Evolutionary conservation across 2,888 invertebrate genomes (phyloP).

Genomic region (Pterostichus madidus): DNA sequence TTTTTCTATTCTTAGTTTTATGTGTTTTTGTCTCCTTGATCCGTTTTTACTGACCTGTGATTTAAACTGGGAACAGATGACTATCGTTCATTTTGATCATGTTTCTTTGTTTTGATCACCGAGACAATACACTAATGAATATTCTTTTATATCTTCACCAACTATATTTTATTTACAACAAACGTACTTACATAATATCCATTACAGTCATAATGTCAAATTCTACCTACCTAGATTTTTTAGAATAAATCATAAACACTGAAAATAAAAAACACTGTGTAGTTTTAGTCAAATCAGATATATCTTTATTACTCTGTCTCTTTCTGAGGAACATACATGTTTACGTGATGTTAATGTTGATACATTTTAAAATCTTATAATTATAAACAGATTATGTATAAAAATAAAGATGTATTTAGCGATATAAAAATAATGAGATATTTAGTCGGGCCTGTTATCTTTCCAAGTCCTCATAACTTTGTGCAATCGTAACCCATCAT

Average conservation of each 20-base stretch:
- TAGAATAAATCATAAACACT: constrained; percentile 47
- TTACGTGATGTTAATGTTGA: constrained; percentile 62
- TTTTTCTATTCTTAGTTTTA: constrained; percentile 31
- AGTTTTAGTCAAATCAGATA: constrained; percentile 57
- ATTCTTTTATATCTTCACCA: constrained; percentile 23
- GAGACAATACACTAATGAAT: constrained; percentile 31
- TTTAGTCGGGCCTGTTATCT: constrained; percentile 43
- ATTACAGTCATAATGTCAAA: constrained; percentile 30
- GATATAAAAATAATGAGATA: constrained; percentile 34
- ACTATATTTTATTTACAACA: constrained; percentile 47
- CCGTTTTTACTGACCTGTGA: constrained; percentile 50
- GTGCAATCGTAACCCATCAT: constrained; percentile 51
- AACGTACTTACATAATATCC: constrained; percentile 40
- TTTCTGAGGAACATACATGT: constrained; percentile 57
- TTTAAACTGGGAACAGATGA: constrained; percentile 40
- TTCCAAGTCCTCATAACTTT: constrained; percentile 62
- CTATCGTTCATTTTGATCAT: constrained; percentile 34
- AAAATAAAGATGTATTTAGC: constrained; percentile 66
- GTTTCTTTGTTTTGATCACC: constrained; percentile 43
- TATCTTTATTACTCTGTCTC: constrained; percentile 50
- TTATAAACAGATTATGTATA: constrained; percentile 58
- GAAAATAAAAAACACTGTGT: constrained; percentile 55
- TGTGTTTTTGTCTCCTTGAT: constrained; percentile 40
- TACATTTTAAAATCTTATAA: constrained; percentile 64
- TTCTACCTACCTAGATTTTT: constrained; percentile 50